Evolutionary conservation across 2,888 invertebrate species (phyloP), one percentile per base, ranked within the genome.

Genomic region (Drosophila nr. perissopoda): DNA sequence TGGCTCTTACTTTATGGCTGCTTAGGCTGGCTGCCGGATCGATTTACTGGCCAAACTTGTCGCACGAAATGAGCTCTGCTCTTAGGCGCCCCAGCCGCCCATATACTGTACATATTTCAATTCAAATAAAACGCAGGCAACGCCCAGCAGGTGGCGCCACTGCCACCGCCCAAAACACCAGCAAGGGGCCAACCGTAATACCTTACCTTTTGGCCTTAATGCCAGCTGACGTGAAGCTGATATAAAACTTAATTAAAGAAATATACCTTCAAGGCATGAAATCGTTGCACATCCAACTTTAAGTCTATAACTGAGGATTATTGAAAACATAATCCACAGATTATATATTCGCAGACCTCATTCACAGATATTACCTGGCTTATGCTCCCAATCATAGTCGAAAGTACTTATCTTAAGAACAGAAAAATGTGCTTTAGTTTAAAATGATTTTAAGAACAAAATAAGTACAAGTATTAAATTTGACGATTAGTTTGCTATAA

Each of bases 1-100:
- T 65, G 74, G 71, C 78, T 75, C 85, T 62, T 87, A 75, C 68
- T 89, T 89, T 89, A 89, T 89, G 88, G 87, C 88, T 85, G 90
- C 83, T 84, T 85, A 73, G 78, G 69, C 73, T 75, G 74, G 75
- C 75, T 87, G 86, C 81, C 84, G 84, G 86, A 87, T 87, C 88
- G 88, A 85, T 85, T 85, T 87, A 81, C 83, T 76, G 76, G 73
- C 80, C 76, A 80, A 84, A 82, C 85, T 82, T 87, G 73, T 70
- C 73, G 69, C 78, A 83, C 75, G 75, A 76, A 82, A 80, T 76
- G 84, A 73, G 78, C 76, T 78, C 82, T 80, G 80, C 78, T 76
- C 76, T 82, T 80, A 64, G 82, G 72, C 69, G 51, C 57, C 69
- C 61, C 78, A 70, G 54, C 57, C 59, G 70, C 67, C 21, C 52